A percentile compares a stretch with the other conserved stretches of the same genome.
Evolutionary conservation across 2,888 invertebrate genomes (phyloP).

Genomic region (Scaptomyza tumidula): DNA sequence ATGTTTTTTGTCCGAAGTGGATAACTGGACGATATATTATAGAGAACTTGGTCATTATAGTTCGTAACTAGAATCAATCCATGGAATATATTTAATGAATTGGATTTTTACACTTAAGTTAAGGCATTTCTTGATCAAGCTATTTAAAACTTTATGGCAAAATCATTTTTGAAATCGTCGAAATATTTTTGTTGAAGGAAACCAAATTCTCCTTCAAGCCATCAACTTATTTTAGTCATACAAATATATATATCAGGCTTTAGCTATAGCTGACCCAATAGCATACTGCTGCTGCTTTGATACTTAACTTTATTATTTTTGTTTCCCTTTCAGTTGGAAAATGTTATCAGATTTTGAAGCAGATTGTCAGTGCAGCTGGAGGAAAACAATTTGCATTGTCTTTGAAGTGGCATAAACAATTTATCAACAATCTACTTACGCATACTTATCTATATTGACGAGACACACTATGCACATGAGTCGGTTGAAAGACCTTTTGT

Average conservation of each 20-base stretch:
- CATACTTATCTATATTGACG: slow-evolving; percentile 44
- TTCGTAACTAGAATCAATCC: too few relatives aligned
- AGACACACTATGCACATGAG: slow-evolving; percentile 24
- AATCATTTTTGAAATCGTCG: too few relatives aligned
- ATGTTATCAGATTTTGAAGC: slow-evolving; percentile 18
- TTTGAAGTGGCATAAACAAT: slow-evolving; percentile 53
- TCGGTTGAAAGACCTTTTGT: slow-evolving; percentile 25
- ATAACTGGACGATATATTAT: too few relatives aligned
- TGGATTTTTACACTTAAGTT: too few relatives aligned
- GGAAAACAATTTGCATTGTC: slow-evolving; percentile 44
- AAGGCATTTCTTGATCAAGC: too few relatives aligned
- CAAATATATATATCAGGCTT: neutral
- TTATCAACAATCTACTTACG: slow-evolving; percentile 44
- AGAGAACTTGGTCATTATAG: too few relatives aligned
- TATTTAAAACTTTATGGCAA: too few relatives aligned
- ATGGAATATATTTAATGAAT: too few relatives aligned
- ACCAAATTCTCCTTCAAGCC: neutral
- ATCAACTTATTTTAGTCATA: neutral
- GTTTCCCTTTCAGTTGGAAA: neutral
- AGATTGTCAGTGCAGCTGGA: slow-evolving; percentile 11
- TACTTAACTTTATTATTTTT: neutral
- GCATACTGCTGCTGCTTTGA: slow-evolving; percentile 13
- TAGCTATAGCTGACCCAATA: slow-evolving; percentile 13
- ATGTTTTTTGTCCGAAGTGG: neutral
- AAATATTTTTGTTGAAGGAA: too few relatives aligned